These are phyloP conservation scores for Carcharodon carcharias DNA, from an alignment of 2,797 vertebrate genomes.

Conservation along the genomic window DNA sequence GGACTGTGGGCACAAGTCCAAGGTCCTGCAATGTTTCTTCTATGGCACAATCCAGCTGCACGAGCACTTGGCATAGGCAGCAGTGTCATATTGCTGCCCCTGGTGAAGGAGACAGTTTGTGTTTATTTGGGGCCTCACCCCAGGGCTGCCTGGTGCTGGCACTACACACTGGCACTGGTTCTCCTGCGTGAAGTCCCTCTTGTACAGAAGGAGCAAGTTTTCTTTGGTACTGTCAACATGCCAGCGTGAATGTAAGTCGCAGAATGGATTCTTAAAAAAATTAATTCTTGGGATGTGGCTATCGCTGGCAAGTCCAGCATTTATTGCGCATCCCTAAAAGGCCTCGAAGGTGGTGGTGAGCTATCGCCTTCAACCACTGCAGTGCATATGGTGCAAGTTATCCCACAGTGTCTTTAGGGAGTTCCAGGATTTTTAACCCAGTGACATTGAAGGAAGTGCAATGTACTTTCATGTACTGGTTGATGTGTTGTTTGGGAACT, in stretches of 20 bases:
- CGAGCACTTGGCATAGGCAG: background rate
- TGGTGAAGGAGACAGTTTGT: background rate
- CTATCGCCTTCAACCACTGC: background rate
- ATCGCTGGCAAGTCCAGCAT: background rate
- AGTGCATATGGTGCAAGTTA: background rate
- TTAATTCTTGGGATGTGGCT: background rate
- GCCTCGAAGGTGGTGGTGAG: background rate
- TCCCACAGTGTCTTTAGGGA: background rate
- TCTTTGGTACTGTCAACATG: background rate
- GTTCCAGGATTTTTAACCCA: background rate
- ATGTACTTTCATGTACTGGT: background rate
- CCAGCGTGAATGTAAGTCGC: background rate
- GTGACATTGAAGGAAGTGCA: background rate
- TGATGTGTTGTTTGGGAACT: background rate
- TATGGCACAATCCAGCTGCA: constrained; percentile 13
- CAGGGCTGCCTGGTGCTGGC: background rate
- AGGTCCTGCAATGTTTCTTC: background rate
- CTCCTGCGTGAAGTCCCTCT: background rate
- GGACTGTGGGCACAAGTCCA: constrained; percentile 1
- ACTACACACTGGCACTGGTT: background rate
- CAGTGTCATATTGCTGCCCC: background rate
- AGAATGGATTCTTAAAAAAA: background rate
- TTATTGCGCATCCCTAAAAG: background rate
- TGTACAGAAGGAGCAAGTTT: background rate
- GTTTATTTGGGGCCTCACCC: background rate